A percentile compares a stretch with the other conserved stretches of the same genome.
Evolutionary conservation across 1,140 invertebrate species (phyloP).

Genomic region (Polypedilum pembai): DNA sequence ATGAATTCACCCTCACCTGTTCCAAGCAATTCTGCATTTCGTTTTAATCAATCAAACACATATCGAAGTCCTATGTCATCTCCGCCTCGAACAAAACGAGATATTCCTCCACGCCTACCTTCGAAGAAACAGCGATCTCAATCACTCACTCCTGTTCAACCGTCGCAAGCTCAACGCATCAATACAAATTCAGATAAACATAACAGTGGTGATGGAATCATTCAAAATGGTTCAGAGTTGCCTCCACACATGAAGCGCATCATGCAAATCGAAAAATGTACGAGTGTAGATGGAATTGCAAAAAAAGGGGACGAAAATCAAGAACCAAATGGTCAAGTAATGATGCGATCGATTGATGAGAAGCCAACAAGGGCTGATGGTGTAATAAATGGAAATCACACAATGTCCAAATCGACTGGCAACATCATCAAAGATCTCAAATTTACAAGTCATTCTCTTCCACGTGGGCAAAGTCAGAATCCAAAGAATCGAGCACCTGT

Average conservation of each 20-base stretch:
- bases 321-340: slow-evolving; percentile 32
- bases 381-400: slow-evolving; percentile 38
- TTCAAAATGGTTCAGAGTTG: slow-evolving; percentile 36
- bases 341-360: slow-evolving; percentile 41
- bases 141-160: slow-evolving; percentile 55
- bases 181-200: slow-evolving; percentile 39
- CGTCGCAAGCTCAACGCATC: slow-evolving; percentile 33
- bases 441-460: slow-evolving; percentile 52
- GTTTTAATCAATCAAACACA: slow-evolving; percentile 30
- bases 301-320: slow-evolving; percentile 35
- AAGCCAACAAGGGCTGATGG: slow-evolving; percentile 36
- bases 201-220: slow-evolving; percentile 47
- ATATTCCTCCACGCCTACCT: slow-evolving; percentile 53
- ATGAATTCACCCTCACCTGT: slow-evolving; percentile 38
- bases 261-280: slow-evolving; percentile 48
- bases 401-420: slow-evolving; percentile 38
- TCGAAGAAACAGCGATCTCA: slow-evolving; percentile 61
- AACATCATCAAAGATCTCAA: slow-evolving; percentile 40
- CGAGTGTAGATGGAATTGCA: slow-evolving; percentile 55
- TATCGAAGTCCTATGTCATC: slow-evolving; percentile 44
- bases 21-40: slow-evolving; percentile 33
- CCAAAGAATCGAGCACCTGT: slow-evolving; percentile 39
- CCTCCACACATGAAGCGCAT: slow-evolving; percentile 33
- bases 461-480: slow-evolving; percentile 39
- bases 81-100: slow-evolving; percentile 49